Conservation (phyloP, 2,888 invertebrate species). For the Sarcophaga subvicina region DNA sequence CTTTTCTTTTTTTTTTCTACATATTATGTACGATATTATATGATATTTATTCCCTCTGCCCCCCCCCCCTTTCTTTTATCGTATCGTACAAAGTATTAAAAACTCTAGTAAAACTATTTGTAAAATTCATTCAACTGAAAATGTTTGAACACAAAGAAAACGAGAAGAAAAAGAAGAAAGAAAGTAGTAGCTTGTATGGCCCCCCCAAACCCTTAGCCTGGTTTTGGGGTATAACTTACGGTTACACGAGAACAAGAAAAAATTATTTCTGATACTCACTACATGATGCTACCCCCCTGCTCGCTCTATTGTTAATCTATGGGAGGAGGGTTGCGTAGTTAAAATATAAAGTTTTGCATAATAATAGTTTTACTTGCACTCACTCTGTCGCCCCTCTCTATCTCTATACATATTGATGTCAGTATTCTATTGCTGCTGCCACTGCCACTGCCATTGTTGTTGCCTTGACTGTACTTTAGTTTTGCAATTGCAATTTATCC, state of each 20-base stretch:
- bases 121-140: slow-evolving; percentile 66
- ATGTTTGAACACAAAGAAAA: slow-evolving; percentile 47
- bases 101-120: slow-evolving; percentile 64
- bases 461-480: background rate
- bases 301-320: background rate
- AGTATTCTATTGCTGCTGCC: background rate
- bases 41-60: too few species aligned
- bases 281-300: background rate
- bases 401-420: background rate
- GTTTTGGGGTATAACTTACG: too few species aligned
- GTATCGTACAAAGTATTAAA: background rate
- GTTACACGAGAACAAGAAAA: slow-evolving; percentile 2
- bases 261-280: background rate
- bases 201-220: background rate
- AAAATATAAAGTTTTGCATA: slow-evolving; percentile 54
- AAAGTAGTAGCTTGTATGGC: slow-evolving; percentile 16
- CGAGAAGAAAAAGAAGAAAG: background rate
- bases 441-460: background rate
- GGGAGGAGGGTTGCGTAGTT: too few species aligned
- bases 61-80: too few species aligned
- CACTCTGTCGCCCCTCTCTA: background rate
- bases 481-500: background rate
- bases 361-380: slow-evolving; percentile 45
- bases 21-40: too few species aligned
- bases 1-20: background rate